phyloP scores from a whole-genome alignment of 2,888 invertebrate genomes.

The Lobophora halterata region DNA sequence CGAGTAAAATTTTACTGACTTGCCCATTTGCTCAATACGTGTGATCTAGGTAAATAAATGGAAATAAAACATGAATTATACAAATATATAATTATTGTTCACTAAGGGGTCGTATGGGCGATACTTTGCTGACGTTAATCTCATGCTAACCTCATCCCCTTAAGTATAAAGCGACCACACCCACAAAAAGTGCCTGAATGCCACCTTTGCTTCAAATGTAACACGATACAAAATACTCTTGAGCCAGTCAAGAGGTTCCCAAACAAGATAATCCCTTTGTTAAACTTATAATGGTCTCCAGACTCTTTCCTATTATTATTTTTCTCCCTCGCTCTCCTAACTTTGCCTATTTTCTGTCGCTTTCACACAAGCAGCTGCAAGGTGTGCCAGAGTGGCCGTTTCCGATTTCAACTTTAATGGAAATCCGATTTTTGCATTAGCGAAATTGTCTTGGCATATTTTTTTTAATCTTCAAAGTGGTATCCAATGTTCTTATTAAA shows the following conservation, averaged over 20 bases:
- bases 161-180: constrained; percentile 59
- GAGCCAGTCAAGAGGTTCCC: constrained; percentile 77
- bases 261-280: constrained; percentile 79
- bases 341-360: constrained; percentile 61
- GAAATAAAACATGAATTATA: too few relatives aligned
- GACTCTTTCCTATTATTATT: too few relatives aligned
- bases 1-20: too few relatives aligned
- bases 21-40: too few relatives aligned
- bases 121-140: too few relatives aligned
- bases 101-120: too few relatives aligned
- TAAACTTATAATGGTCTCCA: constrained; percentile 69
- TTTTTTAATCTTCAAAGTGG: constrained; percentile 30
- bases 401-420: constrained; percentile 72
- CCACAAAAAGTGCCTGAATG: constrained; percentile 71
- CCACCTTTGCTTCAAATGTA: constrained; percentile 59
- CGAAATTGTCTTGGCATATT: constrained; percentile 40
- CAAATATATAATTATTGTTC: too few relatives aligned
- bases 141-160: too few relatives aligned
- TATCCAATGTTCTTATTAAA: constrained; percentile 18
- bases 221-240: constrained; percentile 66
- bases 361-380: constrained; percentile 66
- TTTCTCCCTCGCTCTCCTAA: constrained; percentile 1
- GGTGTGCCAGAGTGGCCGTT: constrained; percentile 63
- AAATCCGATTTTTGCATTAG: constrained; percentile 60
- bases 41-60: too few relatives aligned